Conservation (phyloP, 2,888 invertebrate genomes). For the Drosophila parthenogenetica region DNA sequence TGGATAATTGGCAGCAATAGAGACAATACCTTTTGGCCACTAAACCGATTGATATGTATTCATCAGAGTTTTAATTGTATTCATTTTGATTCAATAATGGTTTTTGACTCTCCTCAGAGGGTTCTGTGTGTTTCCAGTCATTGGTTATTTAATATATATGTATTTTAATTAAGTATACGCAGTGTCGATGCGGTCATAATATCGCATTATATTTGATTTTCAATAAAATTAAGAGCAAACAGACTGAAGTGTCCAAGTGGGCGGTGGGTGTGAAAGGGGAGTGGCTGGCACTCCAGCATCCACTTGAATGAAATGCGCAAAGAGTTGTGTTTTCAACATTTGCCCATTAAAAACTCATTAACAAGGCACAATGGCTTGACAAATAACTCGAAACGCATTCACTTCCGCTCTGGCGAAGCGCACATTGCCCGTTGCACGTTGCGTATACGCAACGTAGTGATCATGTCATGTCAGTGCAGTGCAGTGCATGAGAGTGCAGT, state of each 20-base stretch:
- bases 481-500: constrained; percentile 31
- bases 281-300: constrained; percentile 23
- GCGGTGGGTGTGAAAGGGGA: not conserved
- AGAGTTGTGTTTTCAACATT: constrained; percentile 66
- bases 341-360: constrained; percentile 78
- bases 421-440: constrained; percentile 16
- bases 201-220: constrained; percentile 75
- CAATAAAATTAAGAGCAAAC: constrained; percentile 66
- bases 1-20: constrained; percentile 14
- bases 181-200: constrained; percentile 54
- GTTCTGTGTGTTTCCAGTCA: constrained; percentile 18
- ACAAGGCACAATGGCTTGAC: constrained; percentile 72
- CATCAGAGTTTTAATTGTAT: constrained; percentile 40
- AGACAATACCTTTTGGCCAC: not conserved
- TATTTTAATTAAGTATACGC: constrained; percentile 75
- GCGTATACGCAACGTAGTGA: constrained; percentile 53
- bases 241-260: constrained; percentile 1
- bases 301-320: constrained; percentile 61
- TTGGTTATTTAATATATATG: constrained; percentile 55
- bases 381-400: constrained; percentile 72
- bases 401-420: constrained; percentile 45
- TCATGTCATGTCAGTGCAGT: constrained; percentile 33
- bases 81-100: constrained; percentile 53
- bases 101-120: constrained; percentile 14
- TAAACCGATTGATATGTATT: constrained; percentile 25